These are phyloP conservation scores for Halcyon smyrnensis DNA, from an alignment of 2,797 vertebrate genomes.

Conservation along the genomic window DNA sequence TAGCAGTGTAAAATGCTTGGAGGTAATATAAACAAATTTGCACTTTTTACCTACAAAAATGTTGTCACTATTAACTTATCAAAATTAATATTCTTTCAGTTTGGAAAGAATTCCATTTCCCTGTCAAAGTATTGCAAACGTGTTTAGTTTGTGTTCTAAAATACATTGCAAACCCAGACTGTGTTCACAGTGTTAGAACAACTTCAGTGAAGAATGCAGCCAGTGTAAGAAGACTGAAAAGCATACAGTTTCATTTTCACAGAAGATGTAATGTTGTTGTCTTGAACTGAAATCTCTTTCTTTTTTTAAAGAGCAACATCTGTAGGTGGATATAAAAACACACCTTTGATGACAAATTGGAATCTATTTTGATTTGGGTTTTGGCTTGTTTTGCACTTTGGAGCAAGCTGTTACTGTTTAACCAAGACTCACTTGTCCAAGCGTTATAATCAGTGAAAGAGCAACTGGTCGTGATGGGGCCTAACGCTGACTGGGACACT, in stretches of 20 bases:
- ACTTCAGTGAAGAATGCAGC: constrained; percentile 54
- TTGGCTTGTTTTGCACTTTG: not conserved
- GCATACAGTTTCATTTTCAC: constrained; percentile 51
- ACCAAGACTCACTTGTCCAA: not conserved
- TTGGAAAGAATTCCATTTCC: not conserved
- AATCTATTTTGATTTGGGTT: constrained; percentile 33
- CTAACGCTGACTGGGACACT: accelerated
- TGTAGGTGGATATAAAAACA: constrained; percentile 14
- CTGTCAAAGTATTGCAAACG: not conserved
- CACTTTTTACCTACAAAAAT: constrained; percentile 31
- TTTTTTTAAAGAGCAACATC: constrained; percentile 40
- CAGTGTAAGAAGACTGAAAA: constrained; percentile 48
- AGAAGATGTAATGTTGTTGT: constrained; percentile 53
- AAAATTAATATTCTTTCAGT: constrained; percentile 7
- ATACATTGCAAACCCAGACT: constrained; percentile 39
- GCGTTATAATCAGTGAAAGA: not conserved
- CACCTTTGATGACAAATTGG: not conserved
- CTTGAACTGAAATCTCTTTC: constrained; percentile 41
- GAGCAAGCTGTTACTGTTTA: not conserved
- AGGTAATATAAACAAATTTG: constrained; percentile 40
- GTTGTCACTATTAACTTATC: not conserved
- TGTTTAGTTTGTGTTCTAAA: constrained; percentile 47
- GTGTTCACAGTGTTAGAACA: constrained; percentile 54
- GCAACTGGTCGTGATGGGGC: not conserved
- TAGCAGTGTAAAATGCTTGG: constrained; percentile 45